These are phyloP conservation scores for Hirtodrosophila trivittata DNA, from an alignment of 2,888 invertebrate genomes.

Conservation along the genomic window DNA sequence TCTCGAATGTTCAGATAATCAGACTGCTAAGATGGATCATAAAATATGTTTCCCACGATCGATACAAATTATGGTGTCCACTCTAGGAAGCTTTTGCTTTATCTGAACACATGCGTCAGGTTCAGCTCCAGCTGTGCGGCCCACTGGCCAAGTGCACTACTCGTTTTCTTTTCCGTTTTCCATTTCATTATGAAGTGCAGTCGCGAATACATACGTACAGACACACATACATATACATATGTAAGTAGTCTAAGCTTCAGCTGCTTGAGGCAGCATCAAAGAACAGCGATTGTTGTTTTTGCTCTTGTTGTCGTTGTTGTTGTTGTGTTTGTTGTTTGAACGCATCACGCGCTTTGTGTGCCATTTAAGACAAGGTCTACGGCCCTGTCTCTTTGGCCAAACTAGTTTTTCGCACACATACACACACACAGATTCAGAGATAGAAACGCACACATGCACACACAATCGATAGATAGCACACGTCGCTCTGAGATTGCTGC, in stretches of 20 bases:
- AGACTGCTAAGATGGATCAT: too few species aligned
- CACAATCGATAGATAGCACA: slow-evolving; percentile 1
- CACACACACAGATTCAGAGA: slow-evolving; percentile 6
- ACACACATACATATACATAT: not conserved
- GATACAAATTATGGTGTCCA: too few species aligned
- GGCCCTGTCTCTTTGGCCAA: slow-evolving; percentile 48
- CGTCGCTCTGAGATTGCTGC: slow-evolving; percentile 11
- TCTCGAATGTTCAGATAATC: too few species aligned
- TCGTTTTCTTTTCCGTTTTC: slow-evolving; percentile 27
- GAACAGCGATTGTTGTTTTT: slow-evolving; percentile 1
- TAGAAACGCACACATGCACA: slow-evolving; percentile 4
- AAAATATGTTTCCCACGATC: too few species aligned
- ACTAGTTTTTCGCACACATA: slow-evolving; percentile 41
- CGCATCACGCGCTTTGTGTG: slow-evolving; percentile 55
- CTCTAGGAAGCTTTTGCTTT: too few species aligned
- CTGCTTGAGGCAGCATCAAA: slow-evolving; percentile 14
- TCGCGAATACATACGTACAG: not conserved
- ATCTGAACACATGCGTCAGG: slow-evolving; percentile 2
- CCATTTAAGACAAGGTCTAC: slow-evolving; percentile 60
- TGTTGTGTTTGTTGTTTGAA: slow-evolving; percentile 27
- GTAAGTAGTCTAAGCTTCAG: slow-evolving; percentile 8
- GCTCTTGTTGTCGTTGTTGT: slow-evolving; percentile 7
- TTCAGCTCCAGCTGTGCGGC: slow-evolving; percentile 26
- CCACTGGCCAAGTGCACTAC: slow-evolving; percentile 40
- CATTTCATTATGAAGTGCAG: slow-evolving; percentile 26